These are phyloP conservation scores for Drosophila yakuba DNA, from an alignment of 1,140 invertebrate species.

Conservation along the genomic window DNA sequence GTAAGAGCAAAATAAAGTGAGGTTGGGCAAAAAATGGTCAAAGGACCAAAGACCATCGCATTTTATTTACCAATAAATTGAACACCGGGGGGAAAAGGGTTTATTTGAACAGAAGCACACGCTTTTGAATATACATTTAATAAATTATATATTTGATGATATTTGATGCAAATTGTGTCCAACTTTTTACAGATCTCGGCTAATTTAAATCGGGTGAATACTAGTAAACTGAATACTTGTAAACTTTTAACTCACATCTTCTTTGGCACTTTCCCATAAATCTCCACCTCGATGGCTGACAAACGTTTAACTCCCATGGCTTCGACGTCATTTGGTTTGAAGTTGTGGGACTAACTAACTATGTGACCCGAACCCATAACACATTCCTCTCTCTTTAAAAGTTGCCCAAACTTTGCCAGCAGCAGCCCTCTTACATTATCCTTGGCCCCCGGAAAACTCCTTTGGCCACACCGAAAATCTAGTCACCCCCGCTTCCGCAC, in stretches of 20 bases:
- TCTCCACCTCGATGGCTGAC: conserved; percentile 41
- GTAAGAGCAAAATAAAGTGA: conserved; percentile 1
- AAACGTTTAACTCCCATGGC: conserved; percentile 46
- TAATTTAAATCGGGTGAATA: conserved; percentile 26
- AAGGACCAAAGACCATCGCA: background rate
- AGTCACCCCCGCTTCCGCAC: background rate
- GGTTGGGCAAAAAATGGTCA: background rate
- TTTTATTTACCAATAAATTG: conserved; percentile 8
- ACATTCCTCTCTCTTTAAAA: conserved; percentile 81
- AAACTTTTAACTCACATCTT: conserved; percentile 15
- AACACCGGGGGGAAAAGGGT: background rate
- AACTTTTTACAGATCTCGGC: conserved; percentile 19
- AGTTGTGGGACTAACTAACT: conserved; percentile 70
- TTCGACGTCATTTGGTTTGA: conserved; percentile 50
- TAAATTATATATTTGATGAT: background rate
- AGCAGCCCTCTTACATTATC: conserved; percentile 31
- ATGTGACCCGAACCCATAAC: conserved; percentile 78
- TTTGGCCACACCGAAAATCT: background rate
- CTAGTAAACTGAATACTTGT: conserved; percentile 1
- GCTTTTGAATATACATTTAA: background rate
- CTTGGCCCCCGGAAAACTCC: conserved; percentile 6
- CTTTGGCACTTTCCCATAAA: conserved; percentile 19
- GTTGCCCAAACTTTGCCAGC: conserved; percentile 65
- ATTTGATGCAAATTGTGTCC: conserved; percentile 1
- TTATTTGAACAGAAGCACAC: background rate